Evolutionary conservation across 2,797 vertebrate species (phyloP).

Genomic region (Oreochromis grahami): DNA sequence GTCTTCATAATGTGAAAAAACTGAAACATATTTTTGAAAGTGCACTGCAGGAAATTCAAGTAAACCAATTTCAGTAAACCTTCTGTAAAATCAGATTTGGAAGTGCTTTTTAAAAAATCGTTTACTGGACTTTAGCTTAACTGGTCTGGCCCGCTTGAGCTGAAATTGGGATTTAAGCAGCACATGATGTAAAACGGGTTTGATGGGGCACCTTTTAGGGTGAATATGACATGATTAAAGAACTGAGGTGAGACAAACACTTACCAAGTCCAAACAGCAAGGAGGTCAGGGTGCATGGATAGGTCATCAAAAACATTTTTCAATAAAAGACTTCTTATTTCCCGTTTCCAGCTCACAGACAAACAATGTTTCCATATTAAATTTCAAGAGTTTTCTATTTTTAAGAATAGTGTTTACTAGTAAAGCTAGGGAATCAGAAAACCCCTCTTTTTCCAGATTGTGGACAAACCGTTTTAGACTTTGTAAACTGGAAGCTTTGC

Average conservation of each 20-base stretch:
- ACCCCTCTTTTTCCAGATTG: background rate
- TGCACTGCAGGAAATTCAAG: background rate
- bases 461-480: background rate
- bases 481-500: background rate
- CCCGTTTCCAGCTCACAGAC: background rate
- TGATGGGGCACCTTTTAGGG: background rate
- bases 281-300: background rate
- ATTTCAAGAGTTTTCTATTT: background rate
- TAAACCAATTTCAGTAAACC: background rate
- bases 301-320: background rate
- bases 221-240: background rate
- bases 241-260: background rate
- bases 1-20: background rate
- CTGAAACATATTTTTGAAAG: background rate
- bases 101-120: accelerated
- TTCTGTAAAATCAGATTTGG: background rate
- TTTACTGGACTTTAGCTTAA: background rate
- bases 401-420: background rate
- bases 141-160: background rate
- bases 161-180: background rate
- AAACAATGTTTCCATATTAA: background rate
- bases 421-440: background rate
- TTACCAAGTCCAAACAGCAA: background rate
- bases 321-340: background rate
- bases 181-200: background rate